Base-by-base conservation (phyloP, 1,140 invertebrate species). In the Drosophila paulistorum region DNA sequence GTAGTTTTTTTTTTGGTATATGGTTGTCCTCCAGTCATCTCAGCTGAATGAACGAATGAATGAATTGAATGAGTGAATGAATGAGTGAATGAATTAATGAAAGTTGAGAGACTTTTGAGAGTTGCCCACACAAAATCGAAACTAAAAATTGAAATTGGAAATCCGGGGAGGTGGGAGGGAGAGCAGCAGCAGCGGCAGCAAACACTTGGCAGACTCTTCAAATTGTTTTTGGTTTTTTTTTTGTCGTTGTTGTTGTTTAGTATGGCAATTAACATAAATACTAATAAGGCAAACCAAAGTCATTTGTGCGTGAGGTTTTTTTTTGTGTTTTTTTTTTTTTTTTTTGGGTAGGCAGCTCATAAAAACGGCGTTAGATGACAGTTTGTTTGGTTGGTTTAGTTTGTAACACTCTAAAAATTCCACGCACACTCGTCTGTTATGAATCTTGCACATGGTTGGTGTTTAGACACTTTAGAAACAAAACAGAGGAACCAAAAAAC, bases 231-330 rank as follows among this genome's bases (percentile, higher is more conserved):
- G 13, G 11, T n/a, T 45, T 68, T 65, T 33, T 37, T 17, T 57
- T 58, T 58, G 48, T 33, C 69, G 58, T 20, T 68, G 71, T 60
- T 79, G 68, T 68, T 70, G 81, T 82, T 87, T 83, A 89, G 79
- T 87, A 77, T 82, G 84, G 77, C 68, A 77, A 89, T 87, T 87
- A 89, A 87, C 84, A 82, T 77, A 79, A 77, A 83, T 75, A 89
- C 83, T 77, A 77, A 87, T 83, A 87, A 70, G 83, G 83, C 80
- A 68, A 63, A 62, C 51, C 70, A 63, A 54, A 55, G 55, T 80
- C 86, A 79, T 70, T 80, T 80, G 64, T 70, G 67, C 67, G 74
- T 74, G 81, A 65, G 26, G 66, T 79, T 70, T 71, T 54, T 30
- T 68, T 68, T 72, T 74, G 35, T 37, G 0, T 35, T 23, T 23